Evolutionary conservation across 92 coral and sea anemone species (phyloP).

Genomic region (Epizoanthus illoricatus): DNA sequence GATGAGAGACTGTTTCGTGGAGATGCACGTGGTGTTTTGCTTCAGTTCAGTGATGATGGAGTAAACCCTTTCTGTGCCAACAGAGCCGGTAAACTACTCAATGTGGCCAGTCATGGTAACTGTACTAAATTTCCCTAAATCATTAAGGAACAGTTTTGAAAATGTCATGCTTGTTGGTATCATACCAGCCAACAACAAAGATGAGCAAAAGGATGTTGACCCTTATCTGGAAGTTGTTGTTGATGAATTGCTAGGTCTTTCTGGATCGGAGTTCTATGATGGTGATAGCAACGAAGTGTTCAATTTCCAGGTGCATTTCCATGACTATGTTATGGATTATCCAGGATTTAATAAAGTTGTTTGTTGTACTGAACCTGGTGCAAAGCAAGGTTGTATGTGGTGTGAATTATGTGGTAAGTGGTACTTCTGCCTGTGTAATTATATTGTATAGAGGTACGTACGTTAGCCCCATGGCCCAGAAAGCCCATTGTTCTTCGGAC

Average conservation of each 20-base stretch:
- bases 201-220: slow-evolving; percentile 33
- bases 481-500: no score
- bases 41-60: slow-evolving; percentile 37
- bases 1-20: background rate
- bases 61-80: slow-evolving; percentile 41
- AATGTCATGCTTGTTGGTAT: slow-evolving; percentile 55
- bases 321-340: background rate
- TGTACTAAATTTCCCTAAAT: slow-evolving; percentile 48
- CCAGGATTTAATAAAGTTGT: slow-evolving; percentile 7
- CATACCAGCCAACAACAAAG: slow-evolving; percentile 42
- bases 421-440: no score
- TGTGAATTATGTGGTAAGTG: no score
- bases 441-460: no score
- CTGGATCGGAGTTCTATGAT: background rate
- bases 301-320: background rate
- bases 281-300: background rate
- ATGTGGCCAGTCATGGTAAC: slow-evolving; percentile 64
- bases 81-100: slow-evolving; percentile 46
- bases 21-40: slow-evolving; percentile 30
- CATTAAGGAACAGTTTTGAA: slow-evolving; percentile 19
- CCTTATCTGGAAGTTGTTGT: slow-evolving; percentile 5
- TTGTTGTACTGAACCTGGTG: background rate
- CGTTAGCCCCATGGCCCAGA: no score
- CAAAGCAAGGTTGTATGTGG: background rate
- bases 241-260: background rate